Conservation (phyloP, 1,140 invertebrate genomes). For the Araneus ventricosus region DNA sequence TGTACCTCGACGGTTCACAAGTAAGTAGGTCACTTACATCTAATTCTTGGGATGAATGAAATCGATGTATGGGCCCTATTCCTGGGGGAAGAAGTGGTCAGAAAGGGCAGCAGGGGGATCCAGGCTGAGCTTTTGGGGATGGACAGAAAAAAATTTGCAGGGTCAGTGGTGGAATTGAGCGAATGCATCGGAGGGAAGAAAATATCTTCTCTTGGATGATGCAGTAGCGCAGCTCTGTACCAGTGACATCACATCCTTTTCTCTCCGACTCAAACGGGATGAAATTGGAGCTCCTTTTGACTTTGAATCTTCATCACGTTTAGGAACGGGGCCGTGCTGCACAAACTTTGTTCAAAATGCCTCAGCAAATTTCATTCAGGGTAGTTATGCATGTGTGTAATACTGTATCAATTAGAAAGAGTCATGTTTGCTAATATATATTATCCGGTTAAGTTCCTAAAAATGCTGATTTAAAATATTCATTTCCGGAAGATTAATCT, state of each 20-base stretch:
- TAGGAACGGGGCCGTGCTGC: background rate
- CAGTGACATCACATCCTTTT: background rate
- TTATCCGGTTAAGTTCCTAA: too few species aligned
- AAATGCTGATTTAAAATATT: too few species aligned
- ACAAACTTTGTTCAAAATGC: background rate
- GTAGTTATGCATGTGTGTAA: too few species aligned
- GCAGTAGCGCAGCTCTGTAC: background rate
- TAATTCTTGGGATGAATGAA: background rate
- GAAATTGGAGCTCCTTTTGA: background rate
- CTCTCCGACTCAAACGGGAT: background rate
- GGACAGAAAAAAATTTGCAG: background rate
- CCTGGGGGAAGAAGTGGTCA: background rate
- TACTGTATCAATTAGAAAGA: too few species aligned
- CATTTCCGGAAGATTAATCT: too few species aligned
- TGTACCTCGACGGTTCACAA: conserved; percentile 9
- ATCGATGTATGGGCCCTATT: conserved; percentile 11
- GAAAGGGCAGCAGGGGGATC: background rate
- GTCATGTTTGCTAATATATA: too few species aligned
- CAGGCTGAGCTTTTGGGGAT: background rate
- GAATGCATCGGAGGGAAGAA: background rate
- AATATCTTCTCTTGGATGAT: background rate
- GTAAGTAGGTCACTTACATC: conserved; percentile 21
- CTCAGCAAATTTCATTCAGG: too few species aligned
- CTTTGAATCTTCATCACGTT: background rate
- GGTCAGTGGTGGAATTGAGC: background rate